Evolutionary conservation across 2,888 invertebrate species (phyloP).

Genomic region (Sicus ferrugineus): DNA sequence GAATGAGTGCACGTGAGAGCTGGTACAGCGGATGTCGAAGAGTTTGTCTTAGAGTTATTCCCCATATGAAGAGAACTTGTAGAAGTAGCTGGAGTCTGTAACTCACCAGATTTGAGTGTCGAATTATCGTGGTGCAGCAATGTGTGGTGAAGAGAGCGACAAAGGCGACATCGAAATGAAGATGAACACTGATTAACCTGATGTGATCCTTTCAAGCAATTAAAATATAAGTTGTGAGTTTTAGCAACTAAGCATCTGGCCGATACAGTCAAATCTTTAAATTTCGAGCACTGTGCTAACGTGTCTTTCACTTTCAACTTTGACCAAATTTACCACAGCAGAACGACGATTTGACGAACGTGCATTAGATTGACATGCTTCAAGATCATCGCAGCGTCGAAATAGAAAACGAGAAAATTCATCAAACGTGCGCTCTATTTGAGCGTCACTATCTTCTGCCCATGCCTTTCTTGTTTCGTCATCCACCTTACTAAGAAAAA

Average conservation of each 20-base stretch:
- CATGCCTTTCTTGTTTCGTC: slow-evolving; percentile 29
- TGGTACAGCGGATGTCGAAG: not conserved
- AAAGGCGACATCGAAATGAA: not conserved
- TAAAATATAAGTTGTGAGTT: slow-evolving; percentile 14
- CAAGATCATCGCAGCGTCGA: slow-evolving; percentile 31
- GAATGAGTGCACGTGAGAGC: not conserved
- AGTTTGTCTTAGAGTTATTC: no score
- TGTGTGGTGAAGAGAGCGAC: no score
- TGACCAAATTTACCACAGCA: slow-evolving; percentile 18
- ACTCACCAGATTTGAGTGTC: no score
- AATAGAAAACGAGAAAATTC: slow-evolving; percentile 33
- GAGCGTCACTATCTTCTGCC: slow-evolving; percentile 9
- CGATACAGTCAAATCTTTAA: no score
- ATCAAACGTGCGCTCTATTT: slow-evolving; percentile 21
- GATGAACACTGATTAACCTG: slow-evolving; percentile 9
- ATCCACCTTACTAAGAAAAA: slow-evolving; percentile 13
- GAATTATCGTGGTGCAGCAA: no score
- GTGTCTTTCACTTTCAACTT: no score
- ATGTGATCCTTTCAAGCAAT: slow-evolving; percentile 9
- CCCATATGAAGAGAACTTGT: no score
- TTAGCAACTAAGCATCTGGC: not conserved
- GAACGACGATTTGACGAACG: slow-evolving; percentile 11
- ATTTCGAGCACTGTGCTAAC: no score
- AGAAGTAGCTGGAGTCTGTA: no score
- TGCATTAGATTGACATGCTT: slow-evolving; percentile 18